Percentiles rank a stretch among this genome's conserved stretches.
Conservation (phyloP, 2,113 vertebrate species). For the Alces alces region DNA sequence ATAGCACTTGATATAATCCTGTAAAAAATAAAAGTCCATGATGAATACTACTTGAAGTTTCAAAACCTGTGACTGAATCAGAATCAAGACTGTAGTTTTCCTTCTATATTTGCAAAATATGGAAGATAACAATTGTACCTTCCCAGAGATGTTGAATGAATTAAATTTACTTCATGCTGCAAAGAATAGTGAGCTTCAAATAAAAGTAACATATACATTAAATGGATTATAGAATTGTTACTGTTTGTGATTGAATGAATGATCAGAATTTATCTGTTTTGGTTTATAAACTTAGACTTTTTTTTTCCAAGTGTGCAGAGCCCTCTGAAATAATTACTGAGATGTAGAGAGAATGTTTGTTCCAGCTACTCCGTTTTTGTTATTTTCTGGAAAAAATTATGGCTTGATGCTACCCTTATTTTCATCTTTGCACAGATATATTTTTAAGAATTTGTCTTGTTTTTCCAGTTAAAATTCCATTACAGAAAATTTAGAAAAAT, state of each 20-base stretch:
- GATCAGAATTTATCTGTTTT: neutral
- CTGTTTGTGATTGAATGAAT: neutral
- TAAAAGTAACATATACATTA: constrained; percentile 11
- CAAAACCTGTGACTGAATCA: neutral
- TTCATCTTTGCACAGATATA: neutral
- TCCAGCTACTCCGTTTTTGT: neutral
- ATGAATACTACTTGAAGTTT: constrained; percentile 1
- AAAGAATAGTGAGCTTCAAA: neutral
- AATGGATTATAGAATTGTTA: neutral
- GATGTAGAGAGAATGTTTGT: neutral
- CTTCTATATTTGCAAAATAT: neutral
- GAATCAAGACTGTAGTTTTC: neutral
- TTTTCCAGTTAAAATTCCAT: neutral
- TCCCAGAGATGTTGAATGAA: neutral
- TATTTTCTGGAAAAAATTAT: neutral
- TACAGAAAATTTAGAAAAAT: constrained; percentile 31
- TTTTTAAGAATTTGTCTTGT: constrained; percentile 4
- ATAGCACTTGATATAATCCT: neutral
- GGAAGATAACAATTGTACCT: neutral
- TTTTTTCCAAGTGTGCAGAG: neutral
- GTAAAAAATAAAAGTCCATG: neutral
- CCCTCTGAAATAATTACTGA: neutral
- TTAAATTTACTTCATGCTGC: constrained; percentile 22
- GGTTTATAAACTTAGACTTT: neutral
- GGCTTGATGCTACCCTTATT: neutral